phyloP scores from a whole-genome alignment of 2,888 invertebrate species.

The Parnassius apollo region DNA sequence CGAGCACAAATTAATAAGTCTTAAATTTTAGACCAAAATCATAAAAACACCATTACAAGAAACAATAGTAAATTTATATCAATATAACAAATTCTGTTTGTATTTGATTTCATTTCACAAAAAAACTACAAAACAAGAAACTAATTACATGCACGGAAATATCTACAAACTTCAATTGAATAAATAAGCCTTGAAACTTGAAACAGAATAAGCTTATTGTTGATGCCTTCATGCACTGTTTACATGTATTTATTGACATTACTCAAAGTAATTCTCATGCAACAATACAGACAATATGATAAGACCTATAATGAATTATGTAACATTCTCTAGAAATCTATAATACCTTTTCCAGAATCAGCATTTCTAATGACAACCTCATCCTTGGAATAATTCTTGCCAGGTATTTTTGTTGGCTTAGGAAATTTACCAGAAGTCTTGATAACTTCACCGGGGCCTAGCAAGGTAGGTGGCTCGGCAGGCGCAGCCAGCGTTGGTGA shows the following conservation, averaged over 20 bases:
- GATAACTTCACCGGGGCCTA: constrained; percentile 91
- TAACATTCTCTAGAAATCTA: constrained; percentile 15
- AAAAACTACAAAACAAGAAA: constrained; percentile 11
- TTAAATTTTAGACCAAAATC: no score
- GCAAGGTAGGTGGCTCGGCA: constrained; percentile 78
- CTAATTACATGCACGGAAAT: constrained; percentile 15
- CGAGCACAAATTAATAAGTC: no score
- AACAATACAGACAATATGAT: constrained; percentile 9
- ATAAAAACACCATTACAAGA: constrained; percentile 1
- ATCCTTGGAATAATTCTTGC: constrained; percentile 96
- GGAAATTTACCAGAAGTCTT: constrained; percentile 94
- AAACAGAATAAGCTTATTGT: constrained; percentile 50
- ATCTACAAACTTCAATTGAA: constrained; percentile 44
- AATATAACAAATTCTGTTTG: no score
- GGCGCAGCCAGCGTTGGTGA: constrained; percentile 82
- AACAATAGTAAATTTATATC: not conserved
- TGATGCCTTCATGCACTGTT: constrained; percentile 52
- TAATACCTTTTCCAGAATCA: constrained; percentile 96
- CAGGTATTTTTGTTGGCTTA: constrained; percentile 93
- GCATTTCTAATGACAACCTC: constrained; percentile 97
- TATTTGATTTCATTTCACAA: not conserved
- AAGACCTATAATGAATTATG: constrained; percentile 24
- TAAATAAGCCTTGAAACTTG: constrained; percentile 42
- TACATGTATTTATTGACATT: constrained; percentile 23
- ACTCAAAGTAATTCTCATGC: constrained; percentile 9